Evolutionary conservation across 2,113 vertebrate genomes (phyloP).

Genomic region (Passer montanus): DNA sequence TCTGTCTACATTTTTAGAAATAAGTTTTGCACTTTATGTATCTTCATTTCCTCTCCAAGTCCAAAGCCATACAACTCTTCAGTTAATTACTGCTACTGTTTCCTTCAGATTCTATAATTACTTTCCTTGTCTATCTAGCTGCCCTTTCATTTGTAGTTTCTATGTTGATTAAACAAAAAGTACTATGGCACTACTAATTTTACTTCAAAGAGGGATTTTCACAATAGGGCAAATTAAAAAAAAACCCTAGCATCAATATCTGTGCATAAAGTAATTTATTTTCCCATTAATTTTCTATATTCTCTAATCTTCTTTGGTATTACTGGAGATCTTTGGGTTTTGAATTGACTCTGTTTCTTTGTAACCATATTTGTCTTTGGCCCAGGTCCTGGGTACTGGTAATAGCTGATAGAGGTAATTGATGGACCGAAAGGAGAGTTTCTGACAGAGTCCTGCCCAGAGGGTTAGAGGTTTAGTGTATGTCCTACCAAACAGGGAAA

Average conservation of each 20-base stretch:
- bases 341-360: background rate
- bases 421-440: background rate
- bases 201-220: conserved; percentile 21
- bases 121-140: background rate
- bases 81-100: conserved; percentile 1
- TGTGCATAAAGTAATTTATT: background rate
- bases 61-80: background rate
- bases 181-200: background rate
- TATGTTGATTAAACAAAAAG: conserved; percentile 4
- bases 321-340: background rate
- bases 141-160: conserved; percentile 4
- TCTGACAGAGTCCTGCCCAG: background rate
- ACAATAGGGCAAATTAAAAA: background rate
- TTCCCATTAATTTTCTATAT: background rate
- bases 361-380: background rate
- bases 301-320: background rate
- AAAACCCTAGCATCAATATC: background rate
- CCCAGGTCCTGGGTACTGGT: background rate
- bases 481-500: background rate
- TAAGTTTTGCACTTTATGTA: background rate
- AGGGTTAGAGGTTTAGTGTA: background rate
- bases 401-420: background rate
- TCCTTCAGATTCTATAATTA: background rate
- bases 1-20: background rate
- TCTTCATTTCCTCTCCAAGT: background rate